Evolutionary conservation across 23 tunicate species (phyloP), one percentile per base, ranked within the genome.

Genomic region (Styela clava): DNA sequence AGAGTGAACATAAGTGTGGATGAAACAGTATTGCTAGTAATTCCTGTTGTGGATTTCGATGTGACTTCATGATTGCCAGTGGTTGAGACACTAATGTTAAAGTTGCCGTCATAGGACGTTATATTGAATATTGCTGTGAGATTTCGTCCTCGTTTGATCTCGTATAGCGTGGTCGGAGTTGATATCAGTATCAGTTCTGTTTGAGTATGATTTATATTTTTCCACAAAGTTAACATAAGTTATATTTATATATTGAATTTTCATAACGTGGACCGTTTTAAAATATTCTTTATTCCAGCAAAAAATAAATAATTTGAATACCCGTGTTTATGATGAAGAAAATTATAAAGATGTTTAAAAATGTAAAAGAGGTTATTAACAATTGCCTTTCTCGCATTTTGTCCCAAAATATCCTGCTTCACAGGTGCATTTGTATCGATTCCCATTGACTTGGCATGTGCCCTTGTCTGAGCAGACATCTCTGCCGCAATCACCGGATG

Each of bases 381-480:
- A n/a, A 69, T 24, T 69, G 33, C 78, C 78, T 12, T 33, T 31
- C 26, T 73, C 78, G 78, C 78, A 73, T 18, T 73, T 12, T 5
- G 36, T 24, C 2, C 78, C 78, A 1, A 34, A 12, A 52, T 73
- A 73, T 34, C 78, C 78, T 1, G 32, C 56, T 73, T 31, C 52
- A 32, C 78, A 73, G 3, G 18, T 5, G 26, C 78, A 73, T 1
- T 3, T 73, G 24, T 31, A 73, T 3, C 44, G 30, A 2, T 18
- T 12, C 18, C 52, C 52, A 32, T 31, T 33, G 1, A 73, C 52
- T 22, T 33, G 52, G 33, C 78, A 73, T 1, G 78, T 31, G 2
- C 52, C 78, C 2, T 33, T 73, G 61, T 52, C 52, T 44, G 56
- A 44, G 12, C 56, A 44, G 12, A 44, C 12, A 44, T 44, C 56